Percentiles rank a stretch among this genome's conserved stretches.
These are phyloP conservation scores for Astatoreochromis straeleni DNA, from an alignment of 2,113 vertebrate genomes.

Conservation along the genomic window DNA sequence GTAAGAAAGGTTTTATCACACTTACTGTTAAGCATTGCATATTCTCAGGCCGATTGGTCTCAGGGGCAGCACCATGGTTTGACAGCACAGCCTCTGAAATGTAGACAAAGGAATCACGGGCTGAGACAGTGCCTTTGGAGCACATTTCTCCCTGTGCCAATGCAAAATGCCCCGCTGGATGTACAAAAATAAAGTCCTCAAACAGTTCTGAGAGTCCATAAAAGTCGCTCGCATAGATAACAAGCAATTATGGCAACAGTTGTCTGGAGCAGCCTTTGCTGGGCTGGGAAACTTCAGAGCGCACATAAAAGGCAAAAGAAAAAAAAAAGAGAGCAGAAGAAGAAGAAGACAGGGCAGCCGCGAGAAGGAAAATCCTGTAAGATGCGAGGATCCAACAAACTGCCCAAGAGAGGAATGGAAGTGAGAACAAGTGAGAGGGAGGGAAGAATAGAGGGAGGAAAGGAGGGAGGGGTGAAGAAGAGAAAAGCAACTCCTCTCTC, in stretches of 20 bases:
- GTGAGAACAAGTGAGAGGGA: slow-evolving; percentile 62
- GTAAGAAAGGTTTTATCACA: not conserved
- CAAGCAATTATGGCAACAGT: slow-evolving; percentile 37
- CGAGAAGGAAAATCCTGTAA: slow-evolving; percentile 39
- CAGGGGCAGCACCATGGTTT: slow-evolving; percentile 60
- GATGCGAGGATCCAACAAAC: slow-evolving; percentile 56
- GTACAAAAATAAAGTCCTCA: slow-evolving; percentile 45
- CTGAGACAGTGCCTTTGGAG: slow-evolving; percentile 71
- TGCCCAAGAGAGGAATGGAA: slow-evolving; percentile 55
- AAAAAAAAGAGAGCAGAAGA: not conserved
- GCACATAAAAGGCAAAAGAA: slow-evolving; percentile 12
- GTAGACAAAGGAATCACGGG: slow-evolving; percentile 68
- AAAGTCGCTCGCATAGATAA: slow-evolving; percentile 41
- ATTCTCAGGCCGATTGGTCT: slow-evolving; percentile 62
- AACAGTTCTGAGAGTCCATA: slow-evolving; percentile 52
- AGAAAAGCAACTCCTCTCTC: slow-evolving; percentile 69
- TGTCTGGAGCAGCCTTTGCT: slow-evolving; percentile 23
- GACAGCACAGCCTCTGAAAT: slow-evolving; percentile 69
- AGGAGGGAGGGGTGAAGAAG: slow-evolving; percentile 49
- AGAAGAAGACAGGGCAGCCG: not conserved
- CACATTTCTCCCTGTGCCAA: slow-evolving; percentile 61
- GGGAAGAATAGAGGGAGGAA: slow-evolving; percentile 17
- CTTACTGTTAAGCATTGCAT: slow-evolving; percentile 80
- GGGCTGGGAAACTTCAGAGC: slow-evolving; percentile 30
- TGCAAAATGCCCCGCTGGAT: slow-evolving; percentile 27